These are phyloP conservation scores for Meteorus cinctellus DNA, from an alignment of 2,888 invertebrate genomes.

Conservation along the genomic window DNA sequence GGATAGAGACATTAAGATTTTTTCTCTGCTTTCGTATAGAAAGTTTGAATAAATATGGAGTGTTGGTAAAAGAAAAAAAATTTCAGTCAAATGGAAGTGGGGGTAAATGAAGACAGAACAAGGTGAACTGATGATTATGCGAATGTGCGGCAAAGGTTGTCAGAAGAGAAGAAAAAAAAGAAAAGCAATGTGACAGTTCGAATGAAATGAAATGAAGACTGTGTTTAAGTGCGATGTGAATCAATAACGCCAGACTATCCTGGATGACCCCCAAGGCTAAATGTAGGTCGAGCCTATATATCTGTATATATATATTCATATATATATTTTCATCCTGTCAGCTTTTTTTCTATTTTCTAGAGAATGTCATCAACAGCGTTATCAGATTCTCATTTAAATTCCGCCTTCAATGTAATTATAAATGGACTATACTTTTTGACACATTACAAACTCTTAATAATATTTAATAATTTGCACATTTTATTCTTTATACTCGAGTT, in stretches of 20 bases:
- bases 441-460: conserved; percentile 5
- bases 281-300: conserved; percentile 61
- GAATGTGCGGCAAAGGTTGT: not conserved
- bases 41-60: not conserved
- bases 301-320: not conserved
- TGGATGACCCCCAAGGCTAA: conserved; percentile 60
- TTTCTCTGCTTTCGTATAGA: not conserved
- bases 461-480: not conserved
- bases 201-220: conserved; percentile 69
- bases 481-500: not conserved
- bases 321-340: conserved; percentile 1
- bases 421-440: not conserved
- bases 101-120: not conserved
- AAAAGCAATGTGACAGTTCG: conserved; percentile 52
- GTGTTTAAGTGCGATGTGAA: conserved; percentile 68
- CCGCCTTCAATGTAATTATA: not conserved
- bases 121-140: not conserved
- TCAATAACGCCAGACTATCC: conserved; percentile 65
- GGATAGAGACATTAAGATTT: not conserved
- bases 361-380: not conserved
- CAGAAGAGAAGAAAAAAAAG: conserved; percentile 8
- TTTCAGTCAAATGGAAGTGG: not conserved
- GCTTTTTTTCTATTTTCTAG: not conserved
- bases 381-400: not conserved
- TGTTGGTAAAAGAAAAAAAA: not conserved